phyloP scores from a whole-genome alignment of 2,888 invertebrate species.

The Lasioglossum leucozonium region DNA sequence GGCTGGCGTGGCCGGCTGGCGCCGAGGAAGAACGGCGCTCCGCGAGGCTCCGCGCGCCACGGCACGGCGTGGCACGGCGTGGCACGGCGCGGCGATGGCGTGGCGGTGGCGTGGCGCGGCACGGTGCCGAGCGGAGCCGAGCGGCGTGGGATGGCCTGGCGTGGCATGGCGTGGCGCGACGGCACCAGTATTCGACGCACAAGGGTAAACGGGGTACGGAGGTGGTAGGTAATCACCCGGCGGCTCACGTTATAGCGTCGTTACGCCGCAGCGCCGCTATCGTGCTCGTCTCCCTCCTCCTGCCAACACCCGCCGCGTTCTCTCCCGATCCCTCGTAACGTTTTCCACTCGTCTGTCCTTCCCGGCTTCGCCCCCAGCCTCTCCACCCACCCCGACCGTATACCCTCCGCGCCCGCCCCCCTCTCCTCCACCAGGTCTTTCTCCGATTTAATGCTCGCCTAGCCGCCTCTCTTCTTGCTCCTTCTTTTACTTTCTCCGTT shows the following conservation, averaged over 20 bases:
- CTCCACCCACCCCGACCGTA: conserved; percentile 23
- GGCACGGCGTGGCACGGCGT: not conserved
- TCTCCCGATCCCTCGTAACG: conserved; percentile 66
- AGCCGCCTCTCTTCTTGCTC: conserved; percentile 51
- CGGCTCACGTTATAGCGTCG: conserved; percentile 84
- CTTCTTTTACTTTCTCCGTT: conserved; percentile 49
- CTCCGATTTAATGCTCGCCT: conserved; percentile 53
- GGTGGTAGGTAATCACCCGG: conserved; percentile 84
- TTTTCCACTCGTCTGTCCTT: conserved; percentile 50
- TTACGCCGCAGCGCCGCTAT: conserved; percentile 83
- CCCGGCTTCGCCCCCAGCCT: conserved; percentile 45
- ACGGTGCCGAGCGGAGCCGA: not conserved
- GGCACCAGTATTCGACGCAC: conserved; percentile 63
- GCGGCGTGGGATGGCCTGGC: conserved; percentile 47
- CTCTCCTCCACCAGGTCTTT: conserved; percentile 27
- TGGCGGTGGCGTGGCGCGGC: conserved; percentile 1
- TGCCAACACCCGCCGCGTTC: conserved; percentile 62
- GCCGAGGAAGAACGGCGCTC: too few species aligned
- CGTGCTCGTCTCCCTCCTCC: conserved; percentile 71
- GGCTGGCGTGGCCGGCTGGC: not conserved
- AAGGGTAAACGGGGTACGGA: conserved; percentile 72
- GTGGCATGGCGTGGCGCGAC: conserved; percentile 54
- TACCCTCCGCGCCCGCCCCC: too few species aligned
- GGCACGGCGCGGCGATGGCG: not conserved
- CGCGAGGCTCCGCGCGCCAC: too few species aligned